Evolutionary conservation across 2,888 invertebrate genomes (phyloP).

Genomic region (Hirtodrosophila histrioides): DNA sequence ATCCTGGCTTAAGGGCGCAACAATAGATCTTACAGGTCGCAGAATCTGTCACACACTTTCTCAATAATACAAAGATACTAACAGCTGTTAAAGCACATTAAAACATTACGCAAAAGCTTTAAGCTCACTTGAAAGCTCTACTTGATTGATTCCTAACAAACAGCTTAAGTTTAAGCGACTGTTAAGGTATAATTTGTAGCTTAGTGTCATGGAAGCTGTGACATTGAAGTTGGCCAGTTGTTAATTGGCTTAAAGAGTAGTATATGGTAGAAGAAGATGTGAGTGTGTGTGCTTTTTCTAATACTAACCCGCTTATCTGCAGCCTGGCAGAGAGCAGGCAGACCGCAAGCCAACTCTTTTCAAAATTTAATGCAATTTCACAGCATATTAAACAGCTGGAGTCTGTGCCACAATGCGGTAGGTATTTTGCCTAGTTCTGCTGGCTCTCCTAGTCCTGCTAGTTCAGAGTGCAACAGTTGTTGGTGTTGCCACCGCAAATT

Average conservation of each 20-base stretch:
- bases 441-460: not conserved
- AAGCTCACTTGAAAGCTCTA: too few species aligned
- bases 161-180: too few species aligned
- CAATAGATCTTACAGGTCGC: too few species aligned
- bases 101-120: too few species aligned
- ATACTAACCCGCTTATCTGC: conserved; percentile 72
- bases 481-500: conserved; percentile 52
- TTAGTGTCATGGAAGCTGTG: not conserved
- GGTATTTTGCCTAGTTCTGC: conserved; percentile 5
- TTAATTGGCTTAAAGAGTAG: conserved; percentile 8
- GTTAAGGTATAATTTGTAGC: not conserved
- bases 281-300: conserved; percentile 13
- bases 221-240: not conserved
- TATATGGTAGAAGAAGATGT: not conserved
- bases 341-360: conserved; percentile 59
- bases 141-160: too few species aligned
- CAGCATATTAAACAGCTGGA: conserved; percentile 75
- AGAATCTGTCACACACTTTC: too few species aligned
- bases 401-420: conserved; percentile 45
- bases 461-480: conserved; percentile 51
- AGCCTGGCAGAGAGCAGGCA: conserved; percentile 36
- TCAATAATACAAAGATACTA: too few species aligned
- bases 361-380: conserved; percentile 77
- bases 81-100: too few species aligned
- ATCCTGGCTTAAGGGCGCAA: too few species aligned